These are phyloP conservation scores for Tychaedon coryphoeus DNA, from an alignment of 2,113 vertebrate genomes.

Conservation along the genomic window DNA sequence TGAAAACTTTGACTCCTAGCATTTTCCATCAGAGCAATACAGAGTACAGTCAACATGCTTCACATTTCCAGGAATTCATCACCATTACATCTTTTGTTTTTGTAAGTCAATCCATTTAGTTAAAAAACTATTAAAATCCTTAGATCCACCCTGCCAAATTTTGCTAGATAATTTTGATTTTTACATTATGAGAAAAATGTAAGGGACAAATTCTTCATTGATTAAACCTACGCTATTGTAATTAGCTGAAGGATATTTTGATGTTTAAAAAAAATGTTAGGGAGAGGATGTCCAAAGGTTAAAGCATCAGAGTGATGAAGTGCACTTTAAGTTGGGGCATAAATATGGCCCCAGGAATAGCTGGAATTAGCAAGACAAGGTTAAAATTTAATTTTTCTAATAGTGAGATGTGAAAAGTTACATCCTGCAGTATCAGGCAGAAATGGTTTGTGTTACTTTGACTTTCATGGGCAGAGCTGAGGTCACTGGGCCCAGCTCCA, in stretches of 20 bases:
- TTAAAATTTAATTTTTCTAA: not conserved
- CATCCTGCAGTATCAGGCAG: not conserved
- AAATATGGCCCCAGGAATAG: not conserved
- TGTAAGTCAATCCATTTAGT: not conserved
- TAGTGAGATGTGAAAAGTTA: not conserved
- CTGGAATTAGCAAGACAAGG: not conserved
- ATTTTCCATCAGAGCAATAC: not conserved
- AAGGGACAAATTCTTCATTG: not conserved
- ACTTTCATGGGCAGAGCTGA: not conserved
- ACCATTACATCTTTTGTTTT: not conserved
- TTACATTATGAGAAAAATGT: not conserved
- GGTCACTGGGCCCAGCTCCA: not conserved
- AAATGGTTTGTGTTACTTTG: not conserved
- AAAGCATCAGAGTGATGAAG: not conserved
- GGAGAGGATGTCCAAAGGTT: not conserved
- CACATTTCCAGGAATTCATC: not conserved
- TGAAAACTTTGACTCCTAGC: not conserved
- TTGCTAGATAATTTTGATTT: not conserved
- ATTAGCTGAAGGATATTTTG: not conserved
- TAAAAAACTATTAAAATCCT: not conserved
- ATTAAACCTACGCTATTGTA: accelerated
- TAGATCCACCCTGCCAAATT: not conserved
- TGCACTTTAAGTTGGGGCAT: not conserved
- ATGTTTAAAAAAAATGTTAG: not conserved
- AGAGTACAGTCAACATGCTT: not conserved